These are phyloP conservation scores for Vombatus ursinus DNA, from an alignment of 2,113 vertebrate genomes.

Conservation along the genomic window DNA sequence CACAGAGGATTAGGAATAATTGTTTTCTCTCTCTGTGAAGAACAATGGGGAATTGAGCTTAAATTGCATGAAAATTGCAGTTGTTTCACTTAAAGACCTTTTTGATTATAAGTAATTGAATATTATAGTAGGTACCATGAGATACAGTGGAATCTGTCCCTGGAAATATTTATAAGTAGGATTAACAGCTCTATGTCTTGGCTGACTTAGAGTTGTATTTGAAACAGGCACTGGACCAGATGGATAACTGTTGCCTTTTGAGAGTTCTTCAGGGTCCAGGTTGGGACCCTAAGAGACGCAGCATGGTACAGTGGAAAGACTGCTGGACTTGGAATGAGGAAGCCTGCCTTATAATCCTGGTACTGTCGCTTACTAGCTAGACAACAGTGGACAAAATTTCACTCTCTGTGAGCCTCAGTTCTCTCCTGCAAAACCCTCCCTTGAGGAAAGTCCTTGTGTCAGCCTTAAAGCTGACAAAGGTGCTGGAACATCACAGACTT, in stretches of 20 bases:
- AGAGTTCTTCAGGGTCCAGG: not conserved
- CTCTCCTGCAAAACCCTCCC: not conserved
- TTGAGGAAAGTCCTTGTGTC: not conserved
- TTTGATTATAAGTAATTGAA: not conserved
- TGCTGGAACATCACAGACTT: not conserved
- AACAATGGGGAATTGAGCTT: not conserved
- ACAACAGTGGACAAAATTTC: not conserved
- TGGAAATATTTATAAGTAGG: not conserved
- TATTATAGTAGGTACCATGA: not conserved
- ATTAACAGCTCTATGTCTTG: not conserved
- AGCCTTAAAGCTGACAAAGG: not conserved
- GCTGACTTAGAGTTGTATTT: not conserved
- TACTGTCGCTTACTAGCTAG: not conserved
- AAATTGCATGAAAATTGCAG: not conserved
- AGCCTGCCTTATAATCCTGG: not conserved
- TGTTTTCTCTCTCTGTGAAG: not conserved
- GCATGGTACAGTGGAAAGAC: not conserved
- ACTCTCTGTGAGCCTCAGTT: not conserved
- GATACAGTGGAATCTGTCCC: not conserved
- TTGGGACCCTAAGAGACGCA: not conserved
- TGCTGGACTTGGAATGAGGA: not conserved
- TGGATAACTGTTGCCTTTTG: not conserved
- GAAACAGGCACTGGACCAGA: not conserved
- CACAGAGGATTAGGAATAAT: not conserved
- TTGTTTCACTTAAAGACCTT: not conserved